Percentiles rank a stretch among this genome's conserved stretches.
Evolutionary conservation across 2,888 invertebrate genomes (phyloP).

Genomic region (Allolobophora icterica): DNA sequence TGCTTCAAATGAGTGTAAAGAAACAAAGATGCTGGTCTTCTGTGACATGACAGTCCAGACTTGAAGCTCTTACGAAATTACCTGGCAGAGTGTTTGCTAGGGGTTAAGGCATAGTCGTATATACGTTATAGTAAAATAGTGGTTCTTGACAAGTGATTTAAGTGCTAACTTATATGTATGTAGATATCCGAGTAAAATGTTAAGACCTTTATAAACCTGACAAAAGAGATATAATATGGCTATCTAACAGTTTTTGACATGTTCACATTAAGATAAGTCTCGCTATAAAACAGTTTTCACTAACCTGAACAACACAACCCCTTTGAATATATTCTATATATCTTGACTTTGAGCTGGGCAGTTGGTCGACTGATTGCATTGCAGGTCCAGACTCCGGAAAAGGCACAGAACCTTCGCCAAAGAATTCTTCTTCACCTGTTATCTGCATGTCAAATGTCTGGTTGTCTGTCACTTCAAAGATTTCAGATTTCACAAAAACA

Average conservation of each 20-base stretch:
- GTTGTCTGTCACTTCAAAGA: neutral
- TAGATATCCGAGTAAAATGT: neutral
- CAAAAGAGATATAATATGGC: neutral
- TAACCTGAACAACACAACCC: constrained; percentile 11
- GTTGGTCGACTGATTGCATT: neutral
- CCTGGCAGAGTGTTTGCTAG: neutral
- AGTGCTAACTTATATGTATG: neutral
- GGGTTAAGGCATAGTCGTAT: neutral
- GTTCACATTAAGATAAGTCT: neutral
- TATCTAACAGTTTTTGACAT: neutral
- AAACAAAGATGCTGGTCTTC: neutral
- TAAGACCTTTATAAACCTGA: neutral
- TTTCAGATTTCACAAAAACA: constrained; percentile 18
- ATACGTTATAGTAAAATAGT: neutral
- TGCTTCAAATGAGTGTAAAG: neutral
- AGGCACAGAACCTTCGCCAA: neutral
- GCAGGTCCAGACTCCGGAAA: neutral
- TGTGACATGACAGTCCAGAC: neutral
- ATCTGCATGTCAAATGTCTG: neutral
- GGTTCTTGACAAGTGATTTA: neutral
- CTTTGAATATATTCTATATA: neutral
- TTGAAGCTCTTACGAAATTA: neutral
- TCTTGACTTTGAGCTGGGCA: neutral
- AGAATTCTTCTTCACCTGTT: neutral
- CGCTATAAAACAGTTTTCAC: neutral